phyloP scores from a whole-genome alignment of 2,797 vertebrate genomes.

The Columba guinea region DNA sequence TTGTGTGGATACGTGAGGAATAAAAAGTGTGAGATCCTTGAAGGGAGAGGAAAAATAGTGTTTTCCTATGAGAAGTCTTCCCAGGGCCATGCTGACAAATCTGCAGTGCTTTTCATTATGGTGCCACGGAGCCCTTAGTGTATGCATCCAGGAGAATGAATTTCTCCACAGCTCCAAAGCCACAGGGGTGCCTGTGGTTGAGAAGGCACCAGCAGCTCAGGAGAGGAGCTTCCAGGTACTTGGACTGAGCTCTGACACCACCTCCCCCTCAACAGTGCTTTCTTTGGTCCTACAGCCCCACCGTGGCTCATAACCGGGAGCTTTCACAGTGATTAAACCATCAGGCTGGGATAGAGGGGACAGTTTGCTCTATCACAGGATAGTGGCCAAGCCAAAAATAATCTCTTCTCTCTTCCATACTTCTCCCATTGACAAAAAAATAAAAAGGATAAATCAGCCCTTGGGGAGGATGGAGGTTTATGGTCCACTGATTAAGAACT shows the following conservation, averaged over 20 bases:
- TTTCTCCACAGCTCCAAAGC: slow-evolving; percentile 38
- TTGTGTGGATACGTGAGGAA: slow-evolving; percentile 22
- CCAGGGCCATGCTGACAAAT: slow-evolving; percentile 27
- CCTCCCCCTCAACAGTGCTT: neutral
- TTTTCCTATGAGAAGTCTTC: slow-evolving; percentile 3
- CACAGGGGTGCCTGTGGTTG: neutral
- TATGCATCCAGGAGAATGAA: neutral
- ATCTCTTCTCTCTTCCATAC: neutral
- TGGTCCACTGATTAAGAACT: neutral
- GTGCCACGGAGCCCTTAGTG: neutral
- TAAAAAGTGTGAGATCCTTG: slow-evolving; percentile 35
- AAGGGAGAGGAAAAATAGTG: slow-evolving; percentile 19
- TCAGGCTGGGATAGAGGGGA: neutral
- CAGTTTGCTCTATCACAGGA: neutral
- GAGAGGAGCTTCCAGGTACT: neutral
- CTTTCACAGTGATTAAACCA: neutral
- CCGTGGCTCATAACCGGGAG: neutral
- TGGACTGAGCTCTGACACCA: neutral
- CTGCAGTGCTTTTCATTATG: slow-evolving; percentile 6
- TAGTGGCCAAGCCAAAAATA: neutral
- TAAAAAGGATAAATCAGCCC: neutral
- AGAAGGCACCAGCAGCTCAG: slow-evolving; percentile 38
- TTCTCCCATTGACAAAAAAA: neutral
- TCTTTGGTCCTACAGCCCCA: neutral
- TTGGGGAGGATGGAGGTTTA: neutral